Evolutionary conservation across 2,888 invertebrate genomes (phyloP).

Genomic region (Ecliptopera silaceata): DNA sequence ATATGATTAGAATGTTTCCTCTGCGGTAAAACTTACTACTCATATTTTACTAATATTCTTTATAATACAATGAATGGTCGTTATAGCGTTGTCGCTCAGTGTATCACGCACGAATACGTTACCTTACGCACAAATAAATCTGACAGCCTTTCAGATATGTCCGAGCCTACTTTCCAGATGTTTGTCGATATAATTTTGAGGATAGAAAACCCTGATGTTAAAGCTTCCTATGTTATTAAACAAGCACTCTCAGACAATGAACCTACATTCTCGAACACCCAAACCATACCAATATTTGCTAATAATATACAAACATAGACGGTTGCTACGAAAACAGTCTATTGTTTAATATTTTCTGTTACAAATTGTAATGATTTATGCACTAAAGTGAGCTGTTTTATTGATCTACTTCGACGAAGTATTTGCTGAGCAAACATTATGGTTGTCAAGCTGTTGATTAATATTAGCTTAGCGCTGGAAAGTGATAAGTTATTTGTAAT

Average conservation of each 20-base stretch:
- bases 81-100: no score
- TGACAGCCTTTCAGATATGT: no score
- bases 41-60: no score
- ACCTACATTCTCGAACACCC: neutral
- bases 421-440: conserved; percentile 6
- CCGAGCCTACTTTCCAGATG: no score
- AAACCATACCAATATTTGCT: conserved; percentile 15
- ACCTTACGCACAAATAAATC: no score
- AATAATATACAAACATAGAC: conserved; percentile 8
- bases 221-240: conserved; percentile 9
- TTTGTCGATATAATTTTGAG: neutral
- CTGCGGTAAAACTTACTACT: no score
- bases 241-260: neutral
- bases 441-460: conserved; percentile 9
- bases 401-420: conserved; percentile 7
- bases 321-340: conserved; percentile 2
- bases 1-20: no score
- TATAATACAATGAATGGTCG: no score
- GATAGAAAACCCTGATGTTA: neutral
- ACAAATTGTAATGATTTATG: conserved; percentile 1
- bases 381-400: neutral
- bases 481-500: neutral
- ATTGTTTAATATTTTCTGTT: neutral
- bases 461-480: conserved; percentile 3
- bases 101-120: no score